These are phyloP conservation scores for Limonius californicus DNA, from an alignment of 1,140 invertebrate genomes.

Conservation along the genomic window DNA sequence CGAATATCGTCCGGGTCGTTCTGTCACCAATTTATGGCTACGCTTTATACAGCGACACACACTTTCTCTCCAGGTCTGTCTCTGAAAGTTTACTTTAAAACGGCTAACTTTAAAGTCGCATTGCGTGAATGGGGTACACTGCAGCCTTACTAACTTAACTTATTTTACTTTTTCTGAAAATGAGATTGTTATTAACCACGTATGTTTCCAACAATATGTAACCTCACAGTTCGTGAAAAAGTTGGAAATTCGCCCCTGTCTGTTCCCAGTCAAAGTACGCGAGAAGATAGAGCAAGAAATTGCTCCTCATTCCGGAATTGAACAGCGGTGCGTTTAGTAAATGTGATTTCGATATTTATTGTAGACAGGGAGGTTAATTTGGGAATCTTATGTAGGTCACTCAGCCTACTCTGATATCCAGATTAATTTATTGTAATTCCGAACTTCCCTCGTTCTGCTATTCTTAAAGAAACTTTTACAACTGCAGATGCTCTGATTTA, in stretches of 20 bases:
- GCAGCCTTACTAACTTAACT: too few relatives aligned
- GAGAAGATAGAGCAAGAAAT: slow-evolving; percentile 10
- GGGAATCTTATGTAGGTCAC: slow-evolving; percentile 11
- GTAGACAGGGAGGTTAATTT: slow-evolving; percentile 11
- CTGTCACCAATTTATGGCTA: slow-evolving; percentile 8
- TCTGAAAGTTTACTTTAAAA: not conserved
- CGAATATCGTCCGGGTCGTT: not conserved
- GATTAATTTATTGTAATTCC: slow-evolving; percentile 12
- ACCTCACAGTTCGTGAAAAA: too few relatives aligned
- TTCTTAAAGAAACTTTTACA: not conserved
- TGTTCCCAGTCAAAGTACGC: not conserved
- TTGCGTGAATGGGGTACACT: too few relatives aligned
- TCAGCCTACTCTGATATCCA: slow-evolving; percentile 3
- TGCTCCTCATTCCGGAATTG: slow-evolving; percentile 8
- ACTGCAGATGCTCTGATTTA: not conserved
- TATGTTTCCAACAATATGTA: too few relatives aligned
- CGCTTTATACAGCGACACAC: not conserved
- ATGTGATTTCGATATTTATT: slow-evolving; percentile 14
- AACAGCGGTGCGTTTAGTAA: slow-evolving; percentile 14
- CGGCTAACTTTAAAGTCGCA: too few relatives aligned
- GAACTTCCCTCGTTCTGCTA: slow-evolving; percentile 5
- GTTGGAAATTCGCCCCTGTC: not conserved
- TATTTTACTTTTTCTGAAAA: too few relatives aligned
- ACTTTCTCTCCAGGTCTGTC: not conserved
- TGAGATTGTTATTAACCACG: too few relatives aligned